phyloP scores from a whole-genome alignment of 1,140 invertebrate genomes.

The Aradophagus sp. region DNA sequence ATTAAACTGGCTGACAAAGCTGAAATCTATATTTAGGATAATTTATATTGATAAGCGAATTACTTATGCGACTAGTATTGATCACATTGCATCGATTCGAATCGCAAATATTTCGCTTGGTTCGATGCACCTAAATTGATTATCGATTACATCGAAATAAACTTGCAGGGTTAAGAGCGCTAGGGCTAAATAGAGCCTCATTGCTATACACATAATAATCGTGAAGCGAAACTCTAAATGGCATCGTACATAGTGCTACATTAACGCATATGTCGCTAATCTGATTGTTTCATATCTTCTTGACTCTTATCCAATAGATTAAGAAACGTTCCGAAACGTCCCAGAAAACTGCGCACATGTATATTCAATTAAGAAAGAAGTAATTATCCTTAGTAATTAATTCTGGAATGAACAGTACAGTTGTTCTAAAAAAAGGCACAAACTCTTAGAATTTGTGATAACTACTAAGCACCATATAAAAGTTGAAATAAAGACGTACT shows the following conservation, averaged over 20 bases:
- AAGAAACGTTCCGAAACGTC: constrained; percentile 26
- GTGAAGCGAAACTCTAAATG: constrained; percentile 47
- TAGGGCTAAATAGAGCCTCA: constrained; percentile 47
- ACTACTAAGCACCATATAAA: no score
- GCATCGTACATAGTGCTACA: constrained; percentile 47
- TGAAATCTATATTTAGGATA: constrained; percentile 23
- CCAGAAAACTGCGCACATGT: constrained; percentile 35
- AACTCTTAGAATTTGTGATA: constrained; percentile 15
- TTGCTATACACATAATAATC: constrained; percentile 38
- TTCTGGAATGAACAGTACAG: constrained; percentile 11
- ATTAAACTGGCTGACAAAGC: constrained; percentile 10
- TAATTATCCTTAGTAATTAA: constrained; percentile 43
- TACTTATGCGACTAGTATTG: constrained; percentile 35
- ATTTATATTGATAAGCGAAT: constrained; percentile 44
- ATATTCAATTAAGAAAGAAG: constrained; percentile 44
- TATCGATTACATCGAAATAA: constrained; percentile 54
- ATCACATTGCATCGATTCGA: constrained; percentile 45
- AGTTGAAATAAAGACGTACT: no score
- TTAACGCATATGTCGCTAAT: constrained; percentile 40
- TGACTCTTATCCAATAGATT: constrained; percentile 41
- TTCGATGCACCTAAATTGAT: constrained; percentile 43
- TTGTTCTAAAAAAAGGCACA: constrained; percentile 27
- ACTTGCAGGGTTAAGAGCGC: constrained; percentile 37
- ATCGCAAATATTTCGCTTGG: constrained; percentile 41
- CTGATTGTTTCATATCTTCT: constrained; percentile 46